These are phyloP conservation scores for Maccullochella peelii DNA, from an alignment of 2,113 vertebrate genomes.

Conservation along the genomic window DNA sequence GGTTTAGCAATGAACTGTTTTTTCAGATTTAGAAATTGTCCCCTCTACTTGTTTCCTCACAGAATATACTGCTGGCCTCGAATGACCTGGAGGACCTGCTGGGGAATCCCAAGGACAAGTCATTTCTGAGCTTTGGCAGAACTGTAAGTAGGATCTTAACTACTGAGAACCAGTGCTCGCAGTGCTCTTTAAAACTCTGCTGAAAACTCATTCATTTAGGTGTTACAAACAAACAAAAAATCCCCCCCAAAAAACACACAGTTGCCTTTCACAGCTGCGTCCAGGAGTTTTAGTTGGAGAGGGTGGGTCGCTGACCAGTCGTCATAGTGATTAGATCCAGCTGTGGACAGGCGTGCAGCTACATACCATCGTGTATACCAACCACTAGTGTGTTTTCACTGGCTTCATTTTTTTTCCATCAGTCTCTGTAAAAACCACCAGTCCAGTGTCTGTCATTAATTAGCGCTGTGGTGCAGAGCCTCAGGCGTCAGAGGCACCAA, in stretches of 20 bases:
- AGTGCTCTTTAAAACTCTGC: neutral
- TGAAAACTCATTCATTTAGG: neutral
- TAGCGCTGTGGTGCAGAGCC: constrained; percentile 27
- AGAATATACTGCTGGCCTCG: constrained; percentile 80
- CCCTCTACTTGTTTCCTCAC: constrained; percentile 38
- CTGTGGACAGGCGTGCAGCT: constrained; percentile 41
- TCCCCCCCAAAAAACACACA: neutral
- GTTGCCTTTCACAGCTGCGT: constrained; percentile 31
- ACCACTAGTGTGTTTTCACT: constrained; percentile 37
- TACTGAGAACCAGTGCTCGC: neutral
- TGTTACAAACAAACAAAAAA: constrained; percentile 5
- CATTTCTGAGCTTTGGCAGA: constrained; percentile 18
- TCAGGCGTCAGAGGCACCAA: constrained; percentile 25
- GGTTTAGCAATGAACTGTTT: neutral
- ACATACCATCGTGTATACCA: neutral
- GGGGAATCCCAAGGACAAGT: constrained; percentile 50
- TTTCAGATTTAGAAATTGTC: constrained; percentile 29
- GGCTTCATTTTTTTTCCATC: constrained; percentile 32
- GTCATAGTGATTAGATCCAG: constrained; percentile 47
- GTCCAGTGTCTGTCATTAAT: constrained; percentile 47
- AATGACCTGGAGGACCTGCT: constrained; percentile 82
- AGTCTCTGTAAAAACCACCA: constrained; percentile 32
- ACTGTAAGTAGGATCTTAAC: constrained; percentile 69
- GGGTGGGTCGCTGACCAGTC: constrained; percentile 43
- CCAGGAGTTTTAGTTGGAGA: neutral